Base-by-base conservation (phyloP, 2,797 vertebrate species). In the Babyrousa celebensis region DNA sequence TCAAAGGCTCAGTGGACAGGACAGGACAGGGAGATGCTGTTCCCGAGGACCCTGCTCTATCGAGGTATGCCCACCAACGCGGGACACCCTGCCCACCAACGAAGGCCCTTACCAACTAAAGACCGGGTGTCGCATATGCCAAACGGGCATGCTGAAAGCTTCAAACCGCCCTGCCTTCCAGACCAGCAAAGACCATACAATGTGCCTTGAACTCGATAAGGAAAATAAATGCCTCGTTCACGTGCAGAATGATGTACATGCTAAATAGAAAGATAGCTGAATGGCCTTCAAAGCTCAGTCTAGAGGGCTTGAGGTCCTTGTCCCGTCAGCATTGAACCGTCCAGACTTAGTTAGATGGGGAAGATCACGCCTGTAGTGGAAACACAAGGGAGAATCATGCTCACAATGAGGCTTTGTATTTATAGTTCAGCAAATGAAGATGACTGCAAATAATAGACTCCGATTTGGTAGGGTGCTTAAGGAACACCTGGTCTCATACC, bases 1-100 rank as follows among this genome's bases (percentile, higher is more conserved):
- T 97, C 94, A 97, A 97, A 97, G 96, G 52, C 86, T 92, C 5
- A 1, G 48, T 48, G 43, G 43, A 48, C 9, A 10, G 43, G 43
- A 48, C 43, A 48, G 0, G n/a, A 58, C n/a, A 25, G 77, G 0
- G 40, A 86, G 84, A 32, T 9, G 17, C 12, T 32, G 10, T 21
- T 78, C 63, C 63, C 17, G 89, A 85, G 77, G 62, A 86, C 84
- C 16, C 56, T 43, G 40, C 11, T 54, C 71, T 43, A 6, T 32
- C 1, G 0, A 79, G 29, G 25, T 78, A 68, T 62, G 65, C 72
- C 79, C 58, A 6, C 89, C 58, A 40, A 36, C n/a, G 20, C 0
- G 16, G 71, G 88, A 87, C 85, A 62, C 54, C 0, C 11, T 80
- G 68, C 43, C 85, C 36, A 72, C 74, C 2, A 4, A 36, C 36